Conservation (phyloP, 1,140 invertebrate genomes). For the Heliconius hermathena region DNA sequence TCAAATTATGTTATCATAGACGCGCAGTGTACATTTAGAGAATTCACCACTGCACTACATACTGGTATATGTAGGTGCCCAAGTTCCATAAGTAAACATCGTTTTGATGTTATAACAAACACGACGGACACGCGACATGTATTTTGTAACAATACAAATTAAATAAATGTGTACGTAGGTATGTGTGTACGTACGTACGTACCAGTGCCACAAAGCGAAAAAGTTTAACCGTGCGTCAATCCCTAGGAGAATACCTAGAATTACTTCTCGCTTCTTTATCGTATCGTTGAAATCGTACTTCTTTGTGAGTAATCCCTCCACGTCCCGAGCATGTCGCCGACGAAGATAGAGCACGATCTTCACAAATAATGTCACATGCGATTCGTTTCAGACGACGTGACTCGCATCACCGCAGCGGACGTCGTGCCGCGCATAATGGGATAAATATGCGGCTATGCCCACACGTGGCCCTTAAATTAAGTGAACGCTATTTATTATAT, state of each 20-base stretch:
- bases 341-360: slow-evolving; percentile 82
- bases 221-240: slow-evolving; percentile 70
- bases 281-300: slow-evolving; percentile 80
- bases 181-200: not conserved
- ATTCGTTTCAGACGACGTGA: slow-evolving; percentile 80
- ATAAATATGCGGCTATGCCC: slow-evolving; percentile 80
- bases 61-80: not conserved
- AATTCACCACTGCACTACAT: slow-evolving; percentile 16
- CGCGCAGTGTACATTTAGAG: slow-evolving; percentile 30
- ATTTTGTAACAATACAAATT: slow-evolving; percentile 5
- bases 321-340: slow-evolving; percentile 76
- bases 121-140: not conserved
- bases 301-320: slow-evolving; percentile 81
- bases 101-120: not conserved
- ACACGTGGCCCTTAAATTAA: slow-evolving; percentile 79
- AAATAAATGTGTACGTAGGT: not conserved
- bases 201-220: slow-evolving; percentile 38
- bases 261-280: slow-evolving; percentile 79
- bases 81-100: slow-evolving; percentile 1
- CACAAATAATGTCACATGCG: slow-evolving; percentile 82
- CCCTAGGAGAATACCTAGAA: slow-evolving; percentile 66
- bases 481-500: slow-evolving; percentile 73
- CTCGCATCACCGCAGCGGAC: slow-evolving; percentile 72
- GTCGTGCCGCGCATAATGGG: slow-evolving; percentile 79
- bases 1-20: slow-evolving; percentile 60